These are phyloP conservation scores for Pterocles orientalis DNA, from an alignment of 2,113 vertebrate genomes.

Conservation along the genomic window DNA sequence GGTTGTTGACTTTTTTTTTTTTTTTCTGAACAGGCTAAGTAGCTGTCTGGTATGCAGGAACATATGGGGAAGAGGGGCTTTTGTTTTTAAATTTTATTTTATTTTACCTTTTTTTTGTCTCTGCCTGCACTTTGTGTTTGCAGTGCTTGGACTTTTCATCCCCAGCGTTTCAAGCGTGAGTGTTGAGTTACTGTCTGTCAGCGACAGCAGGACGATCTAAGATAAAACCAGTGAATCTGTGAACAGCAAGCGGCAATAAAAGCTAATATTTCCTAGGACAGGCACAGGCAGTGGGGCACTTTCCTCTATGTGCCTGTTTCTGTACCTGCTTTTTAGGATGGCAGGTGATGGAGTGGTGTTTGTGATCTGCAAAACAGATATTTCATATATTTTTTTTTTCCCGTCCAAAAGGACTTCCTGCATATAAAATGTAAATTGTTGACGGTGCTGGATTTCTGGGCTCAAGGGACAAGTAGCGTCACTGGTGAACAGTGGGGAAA, in stretches of 20 bases:
- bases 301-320: background rate
- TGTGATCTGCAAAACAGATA: background rate
- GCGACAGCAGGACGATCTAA: background rate
- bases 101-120: background rate
- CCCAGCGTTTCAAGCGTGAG: background rate
- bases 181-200: background rate
- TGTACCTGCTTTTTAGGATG: background rate
- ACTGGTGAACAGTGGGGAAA: background rate
- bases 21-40: too few species aligned
- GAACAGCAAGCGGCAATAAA: background rate
- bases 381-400: background rate
- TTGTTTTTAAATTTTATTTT: too few species aligned
- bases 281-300: background rate
- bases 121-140: background rate
- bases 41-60: too few species aligned
- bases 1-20: background rate
- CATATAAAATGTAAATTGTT: background rate
- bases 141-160: background rate
- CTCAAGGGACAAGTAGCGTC: background rate
- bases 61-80: too few species aligned
- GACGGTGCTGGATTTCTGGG: background rate
- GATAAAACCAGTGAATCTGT: background rate
- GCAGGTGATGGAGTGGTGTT: background rate
- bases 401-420: background rate
- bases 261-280: background rate